Percentiles rank a stretch among this genome's conserved stretches.
Conservation (phyloP, 1,140 invertebrate species). For the Potamilus streckersoni region DNA sequence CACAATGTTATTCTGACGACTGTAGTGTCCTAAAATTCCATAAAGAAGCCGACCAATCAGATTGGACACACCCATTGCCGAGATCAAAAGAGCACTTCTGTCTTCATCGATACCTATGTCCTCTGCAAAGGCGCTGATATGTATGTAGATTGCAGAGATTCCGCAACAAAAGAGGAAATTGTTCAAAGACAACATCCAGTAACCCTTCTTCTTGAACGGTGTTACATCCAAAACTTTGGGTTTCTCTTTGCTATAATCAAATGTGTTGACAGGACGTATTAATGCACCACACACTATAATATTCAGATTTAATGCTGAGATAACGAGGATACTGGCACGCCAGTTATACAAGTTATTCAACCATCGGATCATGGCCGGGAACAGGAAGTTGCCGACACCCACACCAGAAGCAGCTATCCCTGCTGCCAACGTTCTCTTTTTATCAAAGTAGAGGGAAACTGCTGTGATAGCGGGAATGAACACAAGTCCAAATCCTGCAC, state of each 20-base stretch:
- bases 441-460: conserved; percentile 91
- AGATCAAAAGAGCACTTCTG: conserved; percentile 81
- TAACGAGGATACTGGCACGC: conserved; percentile 74
- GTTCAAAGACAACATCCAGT: conserved; percentile 34
- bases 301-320: conserved; percentile 35
- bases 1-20: conserved; percentile 24
- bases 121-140: conserved; percentile 34
- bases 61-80: conserved; percentile 79
- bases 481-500: conserved; percentile 86
- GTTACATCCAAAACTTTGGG: conserved; percentile 28
- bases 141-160: conserved; percentile 39
- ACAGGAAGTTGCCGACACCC: conserved; percentile 85
- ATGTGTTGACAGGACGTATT: conserved; percentile 26
- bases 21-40: conserved; percentile 23
- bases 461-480: conserved; percentile 90
- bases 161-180: conserved; percentile 40
- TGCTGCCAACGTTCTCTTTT: conserved; percentile 85
- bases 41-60: conserved; percentile 38
- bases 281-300: conserved; percentile 34
- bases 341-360: conserved; percentile 77
- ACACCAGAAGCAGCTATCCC: conserved; percentile 92
- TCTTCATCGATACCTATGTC: conserved; percentile 12
- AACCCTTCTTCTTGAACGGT: conserved; percentile 35
- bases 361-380: conserved; percentile 73
- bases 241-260: conserved; percentile 17